Evolutionary conservation across 37 sponge, comb jelly and placozoan species (phyloP), one percentile per base, ranked within the genome.

Genomic region (Amphimedon queenslandica): DNA sequence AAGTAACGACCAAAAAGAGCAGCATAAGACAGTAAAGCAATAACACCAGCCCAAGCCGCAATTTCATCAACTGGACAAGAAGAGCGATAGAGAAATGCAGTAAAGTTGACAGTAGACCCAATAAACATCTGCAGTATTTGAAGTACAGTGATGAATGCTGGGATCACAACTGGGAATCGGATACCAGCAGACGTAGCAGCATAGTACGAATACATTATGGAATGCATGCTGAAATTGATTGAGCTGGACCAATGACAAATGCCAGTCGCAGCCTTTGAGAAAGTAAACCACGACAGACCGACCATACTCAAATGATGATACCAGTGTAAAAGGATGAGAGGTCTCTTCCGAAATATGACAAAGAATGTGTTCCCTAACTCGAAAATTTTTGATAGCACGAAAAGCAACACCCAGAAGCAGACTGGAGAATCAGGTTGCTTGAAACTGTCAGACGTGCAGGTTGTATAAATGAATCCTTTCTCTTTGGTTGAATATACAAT

Each of bases 191-290:
- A 11, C 61, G 8, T 60, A 11, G 21, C 61, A n/a, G 61, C 23
- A 60, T 60, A 60, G 27, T 60, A 60, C 5, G 61, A 60, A 60
- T 60, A 60, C 61, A 60, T 60, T 6, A 60, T 60, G 28, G 27
- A n/a, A n/a, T 60, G 61, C 21, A 60, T n/a, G 5, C 27, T 25
- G 21, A n/a, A 60, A n/a, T 60, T 60, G 27, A 60, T 60, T 6
- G 61, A 13, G 21, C 13, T 13, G 13, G 13, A 8, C 8, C 13
- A 47, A 13, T 47, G 53, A 20, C 70, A 64, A 47, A 47, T 8
- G 13, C 13, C 8, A 47, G 53, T 8, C 8, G 53, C 8, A 18
- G 53, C 8, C 13, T 47, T 8, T 18, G 13, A 18, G 8, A 47
- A 47, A 47, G 13, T 18, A 47, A 18, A 47, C 53, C 53, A 47